These are phyloP conservation scores for Trachymyrmex septentrionalis DNA, from an alignment of 1,140 invertebrate species.

Conservation along the genomic window DNA sequence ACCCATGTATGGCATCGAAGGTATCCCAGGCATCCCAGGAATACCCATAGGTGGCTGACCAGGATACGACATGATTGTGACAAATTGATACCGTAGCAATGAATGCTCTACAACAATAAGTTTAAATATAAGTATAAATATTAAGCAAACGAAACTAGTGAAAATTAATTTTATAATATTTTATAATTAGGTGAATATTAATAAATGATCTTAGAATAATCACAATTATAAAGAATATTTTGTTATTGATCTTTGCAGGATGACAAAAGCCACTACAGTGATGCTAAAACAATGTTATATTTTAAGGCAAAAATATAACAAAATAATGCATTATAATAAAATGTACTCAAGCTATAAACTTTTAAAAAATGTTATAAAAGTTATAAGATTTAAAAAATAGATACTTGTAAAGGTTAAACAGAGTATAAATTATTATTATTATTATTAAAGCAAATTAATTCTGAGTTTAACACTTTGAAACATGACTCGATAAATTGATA, in stretches of 20 bases:
- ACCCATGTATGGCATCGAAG: constrained; percentile 86
- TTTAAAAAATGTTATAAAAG: no score
- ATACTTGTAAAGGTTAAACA: no score
- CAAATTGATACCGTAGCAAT: constrained; percentile 52
- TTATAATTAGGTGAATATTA: background rate
- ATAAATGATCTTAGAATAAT: background rate
- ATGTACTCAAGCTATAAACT: no score
- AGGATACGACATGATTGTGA: constrained; percentile 84
- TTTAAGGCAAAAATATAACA: no score
- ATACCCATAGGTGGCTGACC: constrained; percentile 86
- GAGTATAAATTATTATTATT: no score
- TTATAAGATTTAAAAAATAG: no score
- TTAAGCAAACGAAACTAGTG: background rate
- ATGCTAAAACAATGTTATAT: no score
- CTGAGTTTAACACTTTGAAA: background rate
- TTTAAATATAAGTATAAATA: background rate
- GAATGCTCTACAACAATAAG: constrained; percentile 56
- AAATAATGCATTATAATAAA: no score
- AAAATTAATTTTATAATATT: background rate
- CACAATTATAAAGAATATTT: background rate
- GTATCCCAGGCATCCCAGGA: constrained; percentile 86
- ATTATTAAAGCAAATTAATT: background rate
- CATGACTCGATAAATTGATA: background rate
- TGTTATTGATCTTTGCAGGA: background rate
- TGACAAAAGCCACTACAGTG: no score